Conservation (phyloP, 2,888 invertebrate species). For the Hedya salicella region DNA sequence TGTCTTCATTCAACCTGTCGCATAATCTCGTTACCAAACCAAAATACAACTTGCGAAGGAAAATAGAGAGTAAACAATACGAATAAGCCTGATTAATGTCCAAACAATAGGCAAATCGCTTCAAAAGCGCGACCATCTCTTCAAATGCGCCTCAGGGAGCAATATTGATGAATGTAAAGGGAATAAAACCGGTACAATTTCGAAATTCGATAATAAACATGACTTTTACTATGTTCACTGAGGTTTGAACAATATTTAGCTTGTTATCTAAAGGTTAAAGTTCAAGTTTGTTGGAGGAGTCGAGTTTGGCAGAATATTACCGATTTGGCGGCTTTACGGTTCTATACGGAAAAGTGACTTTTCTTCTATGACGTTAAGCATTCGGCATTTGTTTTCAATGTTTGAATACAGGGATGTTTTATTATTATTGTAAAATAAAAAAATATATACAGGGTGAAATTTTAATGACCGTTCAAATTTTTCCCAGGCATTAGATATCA, state of each 20-base stretch:
- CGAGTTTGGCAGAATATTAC: constrained; percentile 9
- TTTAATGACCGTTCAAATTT: no score
- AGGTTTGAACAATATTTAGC: no score
- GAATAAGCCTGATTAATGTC: not conserved
- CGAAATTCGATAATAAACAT: constrained; percentile 21
- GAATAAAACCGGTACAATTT: constrained; percentile 10
- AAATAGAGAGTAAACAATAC: constrained; percentile 2
- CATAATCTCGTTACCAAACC: constrained; percentile 48
- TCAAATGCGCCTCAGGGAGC: constrained; percentile 6
- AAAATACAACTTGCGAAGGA: constrained; percentile 31
- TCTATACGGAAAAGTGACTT: not conserved
- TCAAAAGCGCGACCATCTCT: not conserved
- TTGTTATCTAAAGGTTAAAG: no score
- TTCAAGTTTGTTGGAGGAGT: no score
- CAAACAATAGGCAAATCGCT: constrained; percentile 23
- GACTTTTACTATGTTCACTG: not conserved
- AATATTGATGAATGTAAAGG: constrained; percentile 11
- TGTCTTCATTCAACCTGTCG: constrained; percentile 42
- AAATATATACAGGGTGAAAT: no score
- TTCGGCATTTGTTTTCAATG: no score
- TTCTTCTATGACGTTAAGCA: no score
- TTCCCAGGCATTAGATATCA: no score
- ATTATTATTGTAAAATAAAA: no score
- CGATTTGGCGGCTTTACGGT: constrained; percentile 1
- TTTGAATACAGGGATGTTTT: no score